Base-by-base conservation (phyloP, 2,797 vertebrate genomes). In the Amniataba percoides region DNA sequence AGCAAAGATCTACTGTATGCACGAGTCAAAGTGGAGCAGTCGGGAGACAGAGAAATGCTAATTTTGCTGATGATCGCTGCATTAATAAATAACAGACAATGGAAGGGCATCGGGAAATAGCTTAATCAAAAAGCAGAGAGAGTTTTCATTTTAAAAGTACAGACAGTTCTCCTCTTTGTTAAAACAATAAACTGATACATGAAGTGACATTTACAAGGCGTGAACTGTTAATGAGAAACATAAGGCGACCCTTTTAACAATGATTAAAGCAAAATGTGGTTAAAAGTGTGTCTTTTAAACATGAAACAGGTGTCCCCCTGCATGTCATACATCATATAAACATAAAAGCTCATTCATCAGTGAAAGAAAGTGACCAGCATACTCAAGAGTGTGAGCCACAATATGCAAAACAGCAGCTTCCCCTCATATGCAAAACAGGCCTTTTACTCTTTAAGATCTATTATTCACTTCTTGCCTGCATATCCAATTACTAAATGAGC, bases 381-480 rank as follows among this genome's bases (percentile, higher is more conserved):
- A 65, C 84, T 89, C 69, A 72, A 87, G 84, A 80, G 85, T 88
- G 71, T 79, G 74, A 79, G 80, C 90, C 76, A 74, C 86, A 89
- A 75, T 85, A 93, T 92, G 91, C 87, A 89, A 87, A 95, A 81
- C 18, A 90, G 85, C 81, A 83, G 83, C 84, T 90, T 89, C 83
- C 81, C 71, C 88, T 91, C 84, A 91, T 90, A 92, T 93, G 91
- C 89, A 93, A 90, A 94, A 78, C 76, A 90, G 81, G 61, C 77
- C 78, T 90, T 93, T 92, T 83, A 88, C 83, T 92, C 84, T 78
- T 89, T 85, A 87, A 92, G 86, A 93, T 90, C 89, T 90, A 90
- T 93, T 94, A 91, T 94, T 93, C 84, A 82, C 91, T 92, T 91
- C 88, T 92, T 86, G 86, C 91, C 86, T 91, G 87, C 91, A 91